Base-by-base conservation (phyloP, 2,888 invertebrate genomes). In the Dryomyza anilis region DNA sequence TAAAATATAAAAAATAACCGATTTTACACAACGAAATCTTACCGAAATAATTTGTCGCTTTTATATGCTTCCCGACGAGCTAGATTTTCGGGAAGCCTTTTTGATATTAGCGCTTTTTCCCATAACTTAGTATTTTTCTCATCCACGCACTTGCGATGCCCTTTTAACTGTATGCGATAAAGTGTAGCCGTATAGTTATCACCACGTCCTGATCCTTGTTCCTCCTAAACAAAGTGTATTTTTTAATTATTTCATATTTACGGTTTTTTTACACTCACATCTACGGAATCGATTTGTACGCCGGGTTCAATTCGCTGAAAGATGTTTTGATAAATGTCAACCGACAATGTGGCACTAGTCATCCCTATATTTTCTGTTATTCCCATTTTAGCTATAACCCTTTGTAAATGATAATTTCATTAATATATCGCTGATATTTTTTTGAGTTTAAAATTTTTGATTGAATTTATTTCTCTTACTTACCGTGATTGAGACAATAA, bases 171-270 rank as follows among this genome's bases (percentile, higher is more conserved):
- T 63, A 90, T 85, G 14, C 91, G 86, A 79, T 90, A 91, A 7
- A 91, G 84, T 85, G 89, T 89, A 8, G 91, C 90, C 0, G 90
- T 91, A 75, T 91, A 91, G 79, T 91, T 91, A 74, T 91, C 91
- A 0, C 91, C 91, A 59, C 90, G 85, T 64, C 88, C 89, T 0
- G 91, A 88, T n/a, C 90, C 91, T 3, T 86, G 88, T 16, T 88
- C 87, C 67, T 89, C 87, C 87, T 91, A 25, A 23, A 43, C 23
- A 57, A 30, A 3, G 27, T 12, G n/a, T 3, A 3, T n/a, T 1
- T 5, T 52, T 52, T 6, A 39, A 39, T 39, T n/a, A n/a, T n/a
- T n/a, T n/a, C n/a, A n/a, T n/a, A n/a, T n/a, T n/a, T n/a, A n/a
- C n/a, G n/a, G n/a, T n/a, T n/a, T n/a, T n/a, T n/a, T n/a, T n/a